Evolutionary conservation across 2,888 invertebrate genomes (phyloP).

Genomic region (Archips xylosteana): DNA sequence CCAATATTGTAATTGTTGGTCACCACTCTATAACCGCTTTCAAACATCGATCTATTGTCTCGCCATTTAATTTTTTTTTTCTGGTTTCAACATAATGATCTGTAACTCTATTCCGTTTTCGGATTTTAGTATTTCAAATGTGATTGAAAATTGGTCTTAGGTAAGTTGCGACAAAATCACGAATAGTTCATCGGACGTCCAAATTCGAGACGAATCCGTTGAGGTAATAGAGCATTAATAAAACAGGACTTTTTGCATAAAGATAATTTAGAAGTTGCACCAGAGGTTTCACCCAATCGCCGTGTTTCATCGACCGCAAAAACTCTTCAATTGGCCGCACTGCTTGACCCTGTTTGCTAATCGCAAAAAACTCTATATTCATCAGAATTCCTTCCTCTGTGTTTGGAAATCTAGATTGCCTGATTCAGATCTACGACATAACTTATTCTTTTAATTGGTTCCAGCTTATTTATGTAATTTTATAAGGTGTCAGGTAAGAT

Average conservation of each 20-base stretch:
- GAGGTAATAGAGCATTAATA: conserved; percentile 4
- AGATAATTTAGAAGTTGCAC: conserved; percentile 15
- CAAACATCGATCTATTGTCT: neutral
- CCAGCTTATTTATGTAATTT: conserved; percentile 1
- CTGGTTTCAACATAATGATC: neutral
- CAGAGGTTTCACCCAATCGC: conserved; percentile 6
- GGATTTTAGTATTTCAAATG: neutral
- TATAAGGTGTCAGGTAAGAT: neutral
- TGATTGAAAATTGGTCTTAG: neutral
- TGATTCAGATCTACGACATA: neutral
- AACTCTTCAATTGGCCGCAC: conserved; percentile 20
- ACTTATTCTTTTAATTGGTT: conserved; percentile 13
- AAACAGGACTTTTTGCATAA: conserved; percentile 11
- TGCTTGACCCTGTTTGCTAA: conserved; percentile 13
- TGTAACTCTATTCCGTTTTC: neutral
- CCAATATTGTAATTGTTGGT: too few species aligned
- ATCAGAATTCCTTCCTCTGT: conserved; percentile 7
- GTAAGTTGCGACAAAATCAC: neutral
- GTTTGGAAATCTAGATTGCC: conserved; percentile 11
- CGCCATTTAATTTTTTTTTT: neutral
- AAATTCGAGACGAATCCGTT: neutral
- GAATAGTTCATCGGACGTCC: neutral
- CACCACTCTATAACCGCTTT: too few species aligned
- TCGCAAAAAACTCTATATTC: conserved; percentile 9
- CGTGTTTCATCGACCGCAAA: conserved; percentile 16